Conservation (phyloP, 2,888 invertebrate species). For the Philonicus albiceps region DNA sequence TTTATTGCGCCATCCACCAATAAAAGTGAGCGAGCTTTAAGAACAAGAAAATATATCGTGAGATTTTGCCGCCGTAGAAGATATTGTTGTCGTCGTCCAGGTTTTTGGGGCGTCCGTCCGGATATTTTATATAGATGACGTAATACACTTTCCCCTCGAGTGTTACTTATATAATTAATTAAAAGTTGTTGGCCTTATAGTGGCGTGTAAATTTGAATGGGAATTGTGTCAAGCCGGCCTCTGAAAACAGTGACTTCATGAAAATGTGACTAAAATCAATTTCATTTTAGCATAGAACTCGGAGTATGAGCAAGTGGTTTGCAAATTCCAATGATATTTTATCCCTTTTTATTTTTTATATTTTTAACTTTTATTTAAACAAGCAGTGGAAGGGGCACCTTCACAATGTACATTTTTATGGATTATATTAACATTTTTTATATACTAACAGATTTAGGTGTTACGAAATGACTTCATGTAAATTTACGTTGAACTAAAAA, state of each 20-base stretch:
- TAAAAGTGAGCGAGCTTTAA: not conserved
- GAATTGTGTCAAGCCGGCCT: not conserved
- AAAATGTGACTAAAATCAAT: not conserved
- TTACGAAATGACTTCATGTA: no score
- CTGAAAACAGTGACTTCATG: not conserved
- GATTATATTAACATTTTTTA: no score
- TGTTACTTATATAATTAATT: not conserved
- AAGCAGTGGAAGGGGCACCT: no score
- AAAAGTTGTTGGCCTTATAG: conserved; percentile 38
- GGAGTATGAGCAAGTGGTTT: not conserved
- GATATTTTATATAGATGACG: not conserved
- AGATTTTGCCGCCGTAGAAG: not conserved
- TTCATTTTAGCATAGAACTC: not conserved
- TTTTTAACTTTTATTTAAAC: not conserved
- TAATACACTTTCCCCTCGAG: conserved; percentile 22
- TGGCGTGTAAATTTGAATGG: not conserved
- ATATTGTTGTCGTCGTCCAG: not conserved
- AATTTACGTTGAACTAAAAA: no score
- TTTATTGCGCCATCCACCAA: not conserved
- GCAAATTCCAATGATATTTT: not conserved
- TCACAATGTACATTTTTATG: no score
- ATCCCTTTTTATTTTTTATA: not conserved
- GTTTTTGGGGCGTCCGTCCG: not conserved
- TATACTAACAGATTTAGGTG: no score
- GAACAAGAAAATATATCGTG: not conserved